Conservation (phyloP, 64 coral and sea anemone species). For the Exaiptasia diaphana region DNA sequence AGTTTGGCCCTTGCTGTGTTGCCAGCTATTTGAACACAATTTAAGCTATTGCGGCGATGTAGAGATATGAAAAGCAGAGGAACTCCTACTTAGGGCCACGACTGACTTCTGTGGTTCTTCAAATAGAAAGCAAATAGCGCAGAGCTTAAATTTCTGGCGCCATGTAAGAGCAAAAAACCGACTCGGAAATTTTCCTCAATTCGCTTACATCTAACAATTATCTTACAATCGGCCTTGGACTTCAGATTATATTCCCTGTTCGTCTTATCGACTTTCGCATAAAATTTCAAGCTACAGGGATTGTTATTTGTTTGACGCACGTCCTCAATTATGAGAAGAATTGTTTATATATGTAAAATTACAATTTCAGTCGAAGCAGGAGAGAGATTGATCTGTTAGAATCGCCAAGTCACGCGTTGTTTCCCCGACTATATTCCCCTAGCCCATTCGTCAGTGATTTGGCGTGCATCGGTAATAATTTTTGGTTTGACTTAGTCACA, state of each 20-base stretch:
- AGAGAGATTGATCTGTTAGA: constrained; percentile 35
- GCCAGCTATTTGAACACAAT: constrained; percentile 6
- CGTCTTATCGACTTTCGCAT: constrained; percentile 8
- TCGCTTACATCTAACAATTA: too few species aligned
- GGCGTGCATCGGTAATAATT: too few species aligned
- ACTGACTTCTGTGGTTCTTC: constrained; percentile 1
- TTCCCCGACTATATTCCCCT: not conserved
- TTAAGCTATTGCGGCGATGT: constrained; percentile 22
- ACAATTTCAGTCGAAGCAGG: constrained; percentile 58
- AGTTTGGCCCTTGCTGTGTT: constrained; percentile 14
- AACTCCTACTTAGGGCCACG: constrained; percentile 17
- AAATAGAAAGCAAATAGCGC: constrained; percentile 20
- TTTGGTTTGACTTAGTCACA: too few species aligned
- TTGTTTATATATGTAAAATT: constrained; percentile 92
- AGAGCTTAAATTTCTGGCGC: constrained; percentile 3
- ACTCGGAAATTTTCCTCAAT: too few species aligned
- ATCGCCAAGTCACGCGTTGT: constrained; percentile 8
- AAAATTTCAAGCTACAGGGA: not conserved
- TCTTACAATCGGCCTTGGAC: too few species aligned
- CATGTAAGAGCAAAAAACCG: not conserved
- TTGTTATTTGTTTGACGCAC: constrained; percentile 13
- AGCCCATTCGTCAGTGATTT: not conserved
- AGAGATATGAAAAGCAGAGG: constrained; percentile 3
- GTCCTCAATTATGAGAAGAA: constrained; percentile 65
- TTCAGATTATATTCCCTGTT: not conserved